Base-by-base conservation (phyloP, 2,888 invertebrate genomes). In the Agrochola lychnidis region DNA sequence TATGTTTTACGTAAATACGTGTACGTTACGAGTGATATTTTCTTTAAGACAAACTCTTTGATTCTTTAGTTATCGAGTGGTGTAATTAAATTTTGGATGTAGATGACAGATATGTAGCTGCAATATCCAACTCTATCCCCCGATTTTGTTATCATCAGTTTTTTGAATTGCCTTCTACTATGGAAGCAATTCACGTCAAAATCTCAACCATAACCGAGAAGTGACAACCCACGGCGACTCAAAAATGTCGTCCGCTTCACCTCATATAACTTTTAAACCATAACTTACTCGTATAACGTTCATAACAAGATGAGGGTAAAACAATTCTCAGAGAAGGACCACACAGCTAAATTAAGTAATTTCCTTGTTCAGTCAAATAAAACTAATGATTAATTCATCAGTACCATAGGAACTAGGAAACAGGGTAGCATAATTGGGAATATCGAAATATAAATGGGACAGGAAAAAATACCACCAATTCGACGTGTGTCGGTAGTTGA, bases 401-500 rank as follows among this genome's bases (percentile, higher is more conserved):
- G 12, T n/a, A 30, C 42, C 16, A 42, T 25, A 76, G 75, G 64
- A 77, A 77, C 42, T 66, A 76, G 81, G 69, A 81, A 74, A 45
- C 51, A 59, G 57, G 30, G 22, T 25, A 63, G 61, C 57, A 68
- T 83, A 84, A 85, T 85, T 78, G 72, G 73, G 62, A 82, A 81
- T 84, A 89, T 87, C 68, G 70, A 73, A 85, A 75, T 79, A 81
- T 69, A 76, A 82, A 85, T n/a, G 81, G 59, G 61, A 73, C 85
- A 86, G 83, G 87, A 91, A 92, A 92, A 92, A 90, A 88, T 82
- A 88, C 86, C 87, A 86, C 90, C 73, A 89, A 91, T 92, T 92
- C 89, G 87, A 91, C 90, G 90, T 91, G 89, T 88, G 90, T 87
- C 85, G 90, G 92, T 89, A 92, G 93, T 94, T 92, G 87, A 88